Conservation (phyloP, 1,140 invertebrate species). For the Eubasilissa regina region DNA sequence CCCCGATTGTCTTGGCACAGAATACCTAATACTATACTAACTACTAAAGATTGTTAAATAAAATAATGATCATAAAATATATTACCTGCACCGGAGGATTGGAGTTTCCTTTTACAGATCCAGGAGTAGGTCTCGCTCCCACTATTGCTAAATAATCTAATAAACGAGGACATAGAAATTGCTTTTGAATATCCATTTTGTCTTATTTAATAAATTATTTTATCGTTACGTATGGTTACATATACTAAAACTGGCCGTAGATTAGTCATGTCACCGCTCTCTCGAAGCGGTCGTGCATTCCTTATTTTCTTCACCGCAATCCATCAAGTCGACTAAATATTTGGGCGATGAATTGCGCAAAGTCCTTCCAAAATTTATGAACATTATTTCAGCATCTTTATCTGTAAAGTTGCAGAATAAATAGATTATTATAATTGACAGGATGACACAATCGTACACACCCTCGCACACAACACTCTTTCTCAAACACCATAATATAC, state of each 20-base stretch:
- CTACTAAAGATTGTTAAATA: no score
- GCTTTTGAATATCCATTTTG: slow-evolving; percentile 80
- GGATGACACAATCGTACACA: no score
- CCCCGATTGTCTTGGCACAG: no score
- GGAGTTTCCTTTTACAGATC: slow-evolving; percentile 77
- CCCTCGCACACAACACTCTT: no score
- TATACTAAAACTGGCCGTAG: background rate
- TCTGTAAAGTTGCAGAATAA: slow-evolving; percentile 10
- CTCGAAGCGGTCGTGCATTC: background rate
- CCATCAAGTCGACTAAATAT: background rate
- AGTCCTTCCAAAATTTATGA: background rate
- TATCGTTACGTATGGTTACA: slow-evolving; percentile 38
- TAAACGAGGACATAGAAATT: slow-evolving; percentile 86
- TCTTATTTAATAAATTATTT: slow-evolving; percentile 25
- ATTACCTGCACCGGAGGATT: slow-evolving; percentile 82
- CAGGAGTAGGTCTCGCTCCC: slow-evolving; percentile 83
- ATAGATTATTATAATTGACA: no score
- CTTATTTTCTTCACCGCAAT: background rate
- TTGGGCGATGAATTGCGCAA: background rate
- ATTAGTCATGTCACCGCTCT: slow-evolving; percentile 53
- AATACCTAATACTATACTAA: no score
- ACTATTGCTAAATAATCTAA: slow-evolving; percentile 98
- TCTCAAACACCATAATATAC: no score
- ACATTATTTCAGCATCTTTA: slow-evolving; percentile 29
- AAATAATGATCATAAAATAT: slow-evolving; percentile 2